Base-by-base conservation (phyloP, 2,113 vertebrate genomes). In the Halichoeres trimaculatus region DNA sequence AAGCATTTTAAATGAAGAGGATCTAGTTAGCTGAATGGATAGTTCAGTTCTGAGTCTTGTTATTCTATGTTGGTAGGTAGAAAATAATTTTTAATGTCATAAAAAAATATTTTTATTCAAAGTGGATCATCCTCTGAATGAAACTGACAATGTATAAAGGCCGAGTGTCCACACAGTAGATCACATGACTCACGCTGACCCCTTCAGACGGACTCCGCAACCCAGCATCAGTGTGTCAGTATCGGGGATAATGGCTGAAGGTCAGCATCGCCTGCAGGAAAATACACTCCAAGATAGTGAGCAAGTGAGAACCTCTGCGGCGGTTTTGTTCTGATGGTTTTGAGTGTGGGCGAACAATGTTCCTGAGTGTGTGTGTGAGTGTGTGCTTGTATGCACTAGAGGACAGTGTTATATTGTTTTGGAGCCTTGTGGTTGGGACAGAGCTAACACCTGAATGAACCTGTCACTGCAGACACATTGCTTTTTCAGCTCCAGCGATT, bases 371-470 rank as follows among this genome's bases (percentile, higher is more conserved):
- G 71, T 70, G 30, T 58, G 38, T 47, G 48, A 63, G 58, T 43
- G 62, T 53, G 74, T n/a, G 47, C 24, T 38, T 24, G 50, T 70
- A 73, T 83, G 78, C 74, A 87, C 78, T 47, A 69, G 80, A 89
- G 84, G 69, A 88, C 87, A 60, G 74, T 70, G 88, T 85, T 81
- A 90, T 86, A 88, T 88, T 89, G 85, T 88, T 86, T 88, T 85
- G 73, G 81, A 88, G 83, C 81, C 81, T 87, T 75, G 89, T 66
- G 87, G 70, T 85, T 61, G 74, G 78, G 85, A 85, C 50, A 50
- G 59, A 81, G 90, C 88, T 87, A 90, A 91, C 89, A 92, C 91
- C 91, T 93, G 91, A 93, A 86, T 91, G 88, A 90, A 90, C 89
- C 90, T 92, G 92, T 93, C 91, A 93, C 78, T 63, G 81, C 74